Evolutionary conservation across 2,113 vertebrate species (phyloP), one percentile per base, ranked within the genome.

Genomic region (Seriola dumerili): DNA sequence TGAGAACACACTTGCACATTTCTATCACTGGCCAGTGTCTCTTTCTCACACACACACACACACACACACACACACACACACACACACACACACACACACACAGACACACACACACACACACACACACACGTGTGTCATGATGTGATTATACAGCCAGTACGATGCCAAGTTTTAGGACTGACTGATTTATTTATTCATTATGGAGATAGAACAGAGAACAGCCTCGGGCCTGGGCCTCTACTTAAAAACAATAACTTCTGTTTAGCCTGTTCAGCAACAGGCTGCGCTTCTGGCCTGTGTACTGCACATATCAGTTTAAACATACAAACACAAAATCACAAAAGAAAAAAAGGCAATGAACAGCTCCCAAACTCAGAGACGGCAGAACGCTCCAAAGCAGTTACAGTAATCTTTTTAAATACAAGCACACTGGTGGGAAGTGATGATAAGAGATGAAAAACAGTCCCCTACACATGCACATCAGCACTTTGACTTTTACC

Each of bases 171-270:
- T 80, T 85, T 63, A 52, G 19, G 16, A 40, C 12, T 65, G 76
- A 80, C 25, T 72, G 85, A 92, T 83, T 88, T 75, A 86, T 89
- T 88, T 76, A 77, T 83, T 88, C 76, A 78, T 78, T 75, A 79
- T 54, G 79, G 65, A 80, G 34, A 36, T 59, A 55, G 61, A 84
- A 78, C 55, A 88, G 72, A 77, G 21, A 52, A 58, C 17, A 50
- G 76, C 80, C 78, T 81, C 2, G 21, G 34, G 71, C 40, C n/a
- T 34, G 21, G 29, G 76, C 55, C 42, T 69, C 54, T 8, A 42
- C 23, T 76, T 32, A 63, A 72, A 85, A 80, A 61, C 42, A 63
- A 5, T 61, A 55, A 83, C 48, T 54, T 66, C 48, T 58, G n/a
- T 32, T 71, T 36, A 19, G 65, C 25, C 65, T 72, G 23, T 67